These are phyloP conservation scores for Danio albolineatus DNA, from an alignment of 2,797 vertebrate species.

Conservation along the genomic window DNA sequence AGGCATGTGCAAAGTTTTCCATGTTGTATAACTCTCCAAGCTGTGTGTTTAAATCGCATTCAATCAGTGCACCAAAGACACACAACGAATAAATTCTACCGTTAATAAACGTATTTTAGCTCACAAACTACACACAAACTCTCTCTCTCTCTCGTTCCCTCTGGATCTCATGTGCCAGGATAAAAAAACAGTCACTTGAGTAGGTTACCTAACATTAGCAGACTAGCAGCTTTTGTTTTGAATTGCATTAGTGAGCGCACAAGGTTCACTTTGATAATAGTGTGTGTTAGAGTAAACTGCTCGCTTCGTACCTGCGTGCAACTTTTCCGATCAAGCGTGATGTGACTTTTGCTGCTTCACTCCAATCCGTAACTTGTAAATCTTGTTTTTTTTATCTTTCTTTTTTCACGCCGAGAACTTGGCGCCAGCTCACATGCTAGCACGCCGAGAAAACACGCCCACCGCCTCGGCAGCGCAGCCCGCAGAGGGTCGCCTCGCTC, in stretches of 20 bases:
- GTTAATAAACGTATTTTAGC: not conserved
- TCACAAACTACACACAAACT: not conserved
- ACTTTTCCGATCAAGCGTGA: conserved; percentile 78
- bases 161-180: conserved; percentile 28
- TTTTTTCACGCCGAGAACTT: conserved; percentile 56
- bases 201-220: conserved; percentile 60
- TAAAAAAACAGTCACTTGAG: conserved; percentile 51
- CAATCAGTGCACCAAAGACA: conserved; percentile 35
- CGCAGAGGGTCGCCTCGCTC: conserved; percentile 51
- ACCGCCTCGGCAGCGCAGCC: conserved; percentile 49
- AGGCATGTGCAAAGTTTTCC: conserved; percentile 54
- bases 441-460: conserved; percentile 61
- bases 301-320: conserved; percentile 76
- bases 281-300: conserved; percentile 24
- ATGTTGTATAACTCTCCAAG: conserved; percentile 42
- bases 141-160: not conserved
- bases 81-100: not conserved
- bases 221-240: conserved; percentile 63
- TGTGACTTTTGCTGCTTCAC: conserved; percentile 69
- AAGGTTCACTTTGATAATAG: conserved; percentile 31
- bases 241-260: conserved; percentile 34
- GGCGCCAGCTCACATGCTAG: conserved; percentile 60
- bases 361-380: conserved; percentile 67
- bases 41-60: conserved; percentile 42
- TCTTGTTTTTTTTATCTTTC: conserved; percentile 59